These are phyloP conservation scores for Sebastes cheni DNA, from an alignment of 2,797 vertebrate genomes.

Conservation along the genomic window DNA sequence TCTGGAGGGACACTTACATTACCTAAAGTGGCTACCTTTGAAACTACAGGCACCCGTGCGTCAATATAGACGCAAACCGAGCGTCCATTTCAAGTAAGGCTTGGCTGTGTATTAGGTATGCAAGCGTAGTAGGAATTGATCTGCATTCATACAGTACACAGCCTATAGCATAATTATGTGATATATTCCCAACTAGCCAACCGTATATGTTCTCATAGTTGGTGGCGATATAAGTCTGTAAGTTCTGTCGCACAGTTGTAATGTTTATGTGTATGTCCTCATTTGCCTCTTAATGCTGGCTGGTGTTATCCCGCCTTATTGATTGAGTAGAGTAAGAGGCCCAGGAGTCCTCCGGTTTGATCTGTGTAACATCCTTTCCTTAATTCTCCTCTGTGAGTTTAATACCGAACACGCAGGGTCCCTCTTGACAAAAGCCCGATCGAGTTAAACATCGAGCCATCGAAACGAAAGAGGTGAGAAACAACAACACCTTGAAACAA, in stretches of 20 bases:
- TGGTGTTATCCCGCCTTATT: slow-evolving; percentile 65
- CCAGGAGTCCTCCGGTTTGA: slow-evolving; percentile 72
- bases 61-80: slow-evolving; percentile 46
- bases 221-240: background rate
- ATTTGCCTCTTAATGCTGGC: slow-evolving; percentile 69
- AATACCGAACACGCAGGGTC: slow-evolving; percentile 55
- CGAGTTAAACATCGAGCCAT: slow-evolving; percentile 60
- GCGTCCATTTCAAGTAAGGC: slow-evolving; percentile 40
- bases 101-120: slow-evolving; percentile 32
- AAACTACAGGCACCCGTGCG: slow-evolving; percentile 49
- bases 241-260: slow-evolving; percentile 25
- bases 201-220: slow-evolving; percentile 17
- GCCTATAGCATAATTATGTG: slow-evolving; percentile 36
- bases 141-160: slow-evolving; percentile 40
- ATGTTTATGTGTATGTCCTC: slow-evolving; percentile 58
- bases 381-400: slow-evolving; percentile 70
- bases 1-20: slow-evolving; percentile 62
- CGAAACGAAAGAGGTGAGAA: slow-evolving; percentile 49
- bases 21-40: slow-evolving; percentile 58
- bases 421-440: slow-evolving; percentile 65
- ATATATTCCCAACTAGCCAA: slow-evolving; percentile 46
- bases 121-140: slow-evolving; percentile 49
- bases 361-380: slow-evolving; percentile 74
- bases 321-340: slow-evolving; percentile 65
- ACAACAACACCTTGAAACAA: slow-evolving; percentile 60